Conservation (phyloP, 2,113 vertebrate species). For the Mastomys coucha region DNA sequence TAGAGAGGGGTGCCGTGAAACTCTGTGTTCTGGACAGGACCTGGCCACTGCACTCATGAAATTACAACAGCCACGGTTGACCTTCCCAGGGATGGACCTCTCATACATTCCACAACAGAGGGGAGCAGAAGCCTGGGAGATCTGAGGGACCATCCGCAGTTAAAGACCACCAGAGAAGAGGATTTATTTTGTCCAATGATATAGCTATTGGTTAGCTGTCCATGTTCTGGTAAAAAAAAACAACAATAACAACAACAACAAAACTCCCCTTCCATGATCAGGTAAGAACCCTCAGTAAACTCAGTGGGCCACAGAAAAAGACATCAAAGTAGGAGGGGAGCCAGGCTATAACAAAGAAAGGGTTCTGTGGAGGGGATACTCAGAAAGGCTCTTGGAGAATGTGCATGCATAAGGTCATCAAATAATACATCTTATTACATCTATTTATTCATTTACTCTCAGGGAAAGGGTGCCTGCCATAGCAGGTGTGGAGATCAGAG, state of each 20-base stretch:
- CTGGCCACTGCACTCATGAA: not conserved
- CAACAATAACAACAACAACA: too few species aligned
- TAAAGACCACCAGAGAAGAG: not conserved
- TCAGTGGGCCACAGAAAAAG: not conserved
- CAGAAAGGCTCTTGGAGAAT: not conserved
- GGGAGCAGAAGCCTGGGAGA: not conserved
- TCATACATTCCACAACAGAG: not conserved
- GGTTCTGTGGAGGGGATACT: not conserved
- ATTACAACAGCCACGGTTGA: not conserved
- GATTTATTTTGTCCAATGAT: not conserved
- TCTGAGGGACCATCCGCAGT: not conserved
- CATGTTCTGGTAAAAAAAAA: not conserved
- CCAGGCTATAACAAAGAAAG: not conserved
- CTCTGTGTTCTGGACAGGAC: not conserved
- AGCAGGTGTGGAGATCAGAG: not conserved
- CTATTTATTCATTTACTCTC: not conserved
- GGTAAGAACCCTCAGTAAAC: not conserved
- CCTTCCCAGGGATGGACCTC: not conserved
- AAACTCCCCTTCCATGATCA: not conserved
- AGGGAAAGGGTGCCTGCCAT: not conserved
- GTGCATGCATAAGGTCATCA: not conserved
- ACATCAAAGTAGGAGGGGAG: not conserved
- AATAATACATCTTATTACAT: not conserved
- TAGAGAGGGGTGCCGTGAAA: not conserved
- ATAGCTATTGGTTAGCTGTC: not conserved